phyloP scores from a whole-genome alignment of 2,888 invertebrate genomes.

The Selenia dentaria region DNA sequence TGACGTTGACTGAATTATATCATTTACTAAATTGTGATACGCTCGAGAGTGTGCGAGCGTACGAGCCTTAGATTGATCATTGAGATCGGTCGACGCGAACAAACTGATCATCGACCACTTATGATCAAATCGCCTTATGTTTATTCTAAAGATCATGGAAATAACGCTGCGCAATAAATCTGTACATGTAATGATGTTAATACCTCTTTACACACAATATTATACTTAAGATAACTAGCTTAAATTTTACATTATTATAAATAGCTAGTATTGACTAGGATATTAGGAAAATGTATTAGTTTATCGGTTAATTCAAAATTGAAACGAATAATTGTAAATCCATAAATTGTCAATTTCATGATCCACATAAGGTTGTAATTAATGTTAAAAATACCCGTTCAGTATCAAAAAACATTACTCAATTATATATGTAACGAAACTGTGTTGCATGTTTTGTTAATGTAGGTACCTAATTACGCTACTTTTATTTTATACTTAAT shows the following conservation, averaged over 20 bases:
- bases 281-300: constrained; percentile 35
- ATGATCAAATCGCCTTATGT: constrained; percentile 36
- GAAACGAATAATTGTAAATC: constrained; percentile 34
- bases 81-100: constrained; percentile 35
- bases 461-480: too few relatives aligned
- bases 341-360: constrained; percentile 36
- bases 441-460: too few relatives aligned
- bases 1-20: constrained; percentile 45
- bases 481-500: too few relatives aligned
- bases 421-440: too few relatives aligned
- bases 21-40: constrained; percentile 48
- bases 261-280: constrained; percentile 35
- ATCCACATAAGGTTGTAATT: constrained; percentile 37
- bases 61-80: constrained; percentile 34
- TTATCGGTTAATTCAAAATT: constrained; percentile 34
- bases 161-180: constrained; percentile 37
- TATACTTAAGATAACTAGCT: constrained; percentile 35
- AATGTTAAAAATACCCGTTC: constrained; percentile 29
- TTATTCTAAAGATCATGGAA: constrained; percentile 36
- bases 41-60: constrained; percentile 31
- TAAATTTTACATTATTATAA: constrained; percentile 37
- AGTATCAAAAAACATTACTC: constrained; percentile 17
- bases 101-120: constrained; percentile 24
- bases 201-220: constrained; percentile 38
- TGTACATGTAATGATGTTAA: constrained; percentile 28